phyloP scores from a whole-genome alignment of 1,140 invertebrate species.

The Pararge aegeria region DNA sequence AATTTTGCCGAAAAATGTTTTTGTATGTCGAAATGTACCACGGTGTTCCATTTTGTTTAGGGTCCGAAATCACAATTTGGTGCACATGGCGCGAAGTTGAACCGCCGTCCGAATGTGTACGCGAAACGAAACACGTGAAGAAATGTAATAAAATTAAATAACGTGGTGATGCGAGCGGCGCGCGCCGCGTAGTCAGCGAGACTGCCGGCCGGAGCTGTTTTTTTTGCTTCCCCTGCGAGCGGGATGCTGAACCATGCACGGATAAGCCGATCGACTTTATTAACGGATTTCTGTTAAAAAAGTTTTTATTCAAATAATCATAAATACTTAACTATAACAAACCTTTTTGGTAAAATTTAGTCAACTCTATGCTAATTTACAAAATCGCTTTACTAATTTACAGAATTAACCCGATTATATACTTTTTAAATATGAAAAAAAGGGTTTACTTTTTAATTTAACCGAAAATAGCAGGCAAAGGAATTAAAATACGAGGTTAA shows the following conservation, averaged over 20 bases:
- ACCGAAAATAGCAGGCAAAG: too few species aligned
- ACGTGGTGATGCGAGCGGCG: conserved; percentile 65
- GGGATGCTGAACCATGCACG: conserved; percentile 66
- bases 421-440: too few species aligned
- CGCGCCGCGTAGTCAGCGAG: conserved; percentile 63
- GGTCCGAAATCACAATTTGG: conserved; percentile 74
- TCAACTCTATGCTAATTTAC: too few species aligned
- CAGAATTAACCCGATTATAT: too few species aligned
- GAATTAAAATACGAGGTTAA: too few species aligned
- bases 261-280: conserved; percentile 56
- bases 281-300: conserved; percentile 32
- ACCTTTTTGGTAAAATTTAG: neutral
- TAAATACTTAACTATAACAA: neutral
- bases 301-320: neutral
- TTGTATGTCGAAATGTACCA: conserved; percentile 60
- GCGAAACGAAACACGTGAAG: conserved; percentile 74
- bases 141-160: conserved; percentile 69
- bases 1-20: conserved; percentile 62
- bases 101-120: conserved; percentile 70
- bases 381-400: too few species aligned
- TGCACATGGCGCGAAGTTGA: conserved; percentile 60
- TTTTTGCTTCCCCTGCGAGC: conserved; percentile 66
- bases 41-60: conserved; percentile 63
- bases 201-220: conserved; percentile 51
- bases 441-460: too few species aligned